Evolutionary conservation across 2,113 vertebrate genomes (phyloP).

Genomic region (Eubucco bourcierii): DNA sequence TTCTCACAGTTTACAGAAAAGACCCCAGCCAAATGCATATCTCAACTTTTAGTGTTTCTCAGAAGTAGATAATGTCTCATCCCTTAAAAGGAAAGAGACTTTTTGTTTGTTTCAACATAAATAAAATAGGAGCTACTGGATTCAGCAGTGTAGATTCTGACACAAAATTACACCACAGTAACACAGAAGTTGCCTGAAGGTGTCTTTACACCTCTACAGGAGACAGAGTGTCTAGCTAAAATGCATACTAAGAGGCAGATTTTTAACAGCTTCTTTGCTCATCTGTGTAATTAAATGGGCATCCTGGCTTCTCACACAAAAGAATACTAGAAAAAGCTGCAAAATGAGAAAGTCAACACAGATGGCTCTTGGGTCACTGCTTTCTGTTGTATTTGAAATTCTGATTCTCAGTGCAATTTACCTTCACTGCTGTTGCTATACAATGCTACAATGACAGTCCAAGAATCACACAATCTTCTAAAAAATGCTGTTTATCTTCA

Average conservation of each 20-base stretch:
- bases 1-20: background rate
- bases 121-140: background rate
- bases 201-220: background rate
- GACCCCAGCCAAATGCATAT: background rate
- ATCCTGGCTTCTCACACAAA: background rate
- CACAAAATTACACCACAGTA: background rate
- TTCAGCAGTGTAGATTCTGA: background rate
- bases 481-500: background rate
- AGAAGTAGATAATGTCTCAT: background rate
- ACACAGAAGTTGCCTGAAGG: background rate
- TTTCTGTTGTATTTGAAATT: background rate
- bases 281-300: background rate
- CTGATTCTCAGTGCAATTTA: background rate
- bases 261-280: background rate
- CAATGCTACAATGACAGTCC: accelerated
- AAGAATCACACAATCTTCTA: background rate
- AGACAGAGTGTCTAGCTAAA: background rate
- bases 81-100: background rate
- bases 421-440: background rate
- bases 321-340: background rate
- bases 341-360: background rate
- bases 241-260: accelerated
- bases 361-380: background rate
- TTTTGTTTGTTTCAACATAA: background rate
- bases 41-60: background rate